Evolutionary conservation across 2,888 invertebrate genomes (phyloP).

Genomic region (Pogonocherus hispidulus): DNA sequence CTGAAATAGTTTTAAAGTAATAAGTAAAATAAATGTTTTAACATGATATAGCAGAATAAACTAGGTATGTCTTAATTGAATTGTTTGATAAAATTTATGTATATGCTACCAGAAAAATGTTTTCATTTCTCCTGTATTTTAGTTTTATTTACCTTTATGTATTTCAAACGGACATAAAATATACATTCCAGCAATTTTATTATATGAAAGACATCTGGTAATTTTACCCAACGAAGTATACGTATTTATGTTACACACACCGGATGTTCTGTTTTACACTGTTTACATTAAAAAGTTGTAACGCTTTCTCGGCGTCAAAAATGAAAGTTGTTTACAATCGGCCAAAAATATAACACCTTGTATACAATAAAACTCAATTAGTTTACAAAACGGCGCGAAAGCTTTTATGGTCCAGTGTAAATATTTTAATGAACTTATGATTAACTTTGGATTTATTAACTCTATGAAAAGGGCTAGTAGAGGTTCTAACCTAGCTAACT

Average conservation of each 20-base stretch:
- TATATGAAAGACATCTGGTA: slow-evolving; percentile 38
- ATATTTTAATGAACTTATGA: slow-evolving; percentile 33
- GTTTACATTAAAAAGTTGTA: slow-evolving; percentile 20
- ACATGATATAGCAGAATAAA: too few relatives aligned
- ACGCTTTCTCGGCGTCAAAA: slow-evolving; percentile 32
- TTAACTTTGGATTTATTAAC: slow-evolving; percentile 24
- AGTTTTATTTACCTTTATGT: background rate
- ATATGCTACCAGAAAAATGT: too few relatives aligned
- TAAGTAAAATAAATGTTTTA: too few relatives aligned
- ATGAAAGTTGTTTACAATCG: slow-evolving; percentile 32
- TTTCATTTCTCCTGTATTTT: background rate
- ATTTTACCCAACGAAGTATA: slow-evolving; percentile 30
- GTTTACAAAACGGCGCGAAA: slow-evolving; percentile 15
- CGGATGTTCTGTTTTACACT: slow-evolving; percentile 30
- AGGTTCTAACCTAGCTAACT: background rate
- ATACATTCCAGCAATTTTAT: slow-evolving; percentile 17
- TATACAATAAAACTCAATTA: slow-evolving; percentile 28
- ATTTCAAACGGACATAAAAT: slow-evolving; percentile 15
- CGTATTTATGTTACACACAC: slow-evolving; percentile 1
- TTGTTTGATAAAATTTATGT: too few relatives aligned
- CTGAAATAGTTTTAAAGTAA: too few relatives aligned
- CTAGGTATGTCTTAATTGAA: too few relatives aligned
- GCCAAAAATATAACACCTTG: slow-evolving; percentile 38
- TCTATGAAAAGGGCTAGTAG: background rate
- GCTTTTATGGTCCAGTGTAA: slow-evolving; percentile 15